Evolutionary conservation across 2,797 vertebrate genomes (phyloP).

Genomic region (Helicolenus hilgendorfi): DNA sequence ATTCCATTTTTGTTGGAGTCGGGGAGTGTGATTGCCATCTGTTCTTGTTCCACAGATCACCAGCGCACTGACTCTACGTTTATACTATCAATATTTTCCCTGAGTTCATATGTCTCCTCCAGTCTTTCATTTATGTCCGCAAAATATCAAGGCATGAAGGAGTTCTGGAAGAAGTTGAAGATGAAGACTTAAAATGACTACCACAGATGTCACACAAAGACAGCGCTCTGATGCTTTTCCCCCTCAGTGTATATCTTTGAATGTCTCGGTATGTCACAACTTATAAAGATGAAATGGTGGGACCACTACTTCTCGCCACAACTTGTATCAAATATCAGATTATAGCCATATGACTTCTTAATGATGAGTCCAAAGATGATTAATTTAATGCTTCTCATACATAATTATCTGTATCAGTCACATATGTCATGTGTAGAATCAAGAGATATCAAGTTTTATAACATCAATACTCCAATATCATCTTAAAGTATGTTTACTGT

Average conservation of each 20-base stretch:
- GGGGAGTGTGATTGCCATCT: constrained; percentile 51
- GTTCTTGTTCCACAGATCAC: constrained; percentile 59
- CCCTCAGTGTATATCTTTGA: constrained; percentile 30
- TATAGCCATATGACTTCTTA: constrained; percentile 18
- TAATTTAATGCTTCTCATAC: background rate
- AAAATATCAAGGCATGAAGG: constrained; percentile 53
- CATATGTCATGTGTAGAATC: constrained; percentile 17
- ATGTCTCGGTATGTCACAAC: constrained; percentile 40
- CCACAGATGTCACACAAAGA: constrained; percentile 75
- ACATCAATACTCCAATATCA: constrained; percentile 47
- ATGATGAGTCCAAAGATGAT: constrained; percentile 11
- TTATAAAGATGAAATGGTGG: constrained; percentile 41
- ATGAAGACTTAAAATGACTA: constrained; percentile 67
- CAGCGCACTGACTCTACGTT: constrained; percentile 20
- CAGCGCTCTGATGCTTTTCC: constrained; percentile 14
- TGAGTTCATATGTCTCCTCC: constrained; percentile 60
- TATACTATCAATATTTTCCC: constrained; percentile 74
- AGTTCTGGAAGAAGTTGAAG: constrained; percentile 52
- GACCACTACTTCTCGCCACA: background rate
- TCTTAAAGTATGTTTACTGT: constrained; percentile 59
- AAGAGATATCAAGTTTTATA: constrained; percentile 37
- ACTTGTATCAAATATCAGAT: constrained; percentile 33
- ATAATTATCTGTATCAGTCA: constrained; percentile 12
- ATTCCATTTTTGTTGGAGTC: constrained; percentile 15
- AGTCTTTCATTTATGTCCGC: constrained; percentile 59